Evolutionary conservation across 2,797 vertebrate species (phyloP).

Genomic region (Halcyon leucocephala): DNA sequence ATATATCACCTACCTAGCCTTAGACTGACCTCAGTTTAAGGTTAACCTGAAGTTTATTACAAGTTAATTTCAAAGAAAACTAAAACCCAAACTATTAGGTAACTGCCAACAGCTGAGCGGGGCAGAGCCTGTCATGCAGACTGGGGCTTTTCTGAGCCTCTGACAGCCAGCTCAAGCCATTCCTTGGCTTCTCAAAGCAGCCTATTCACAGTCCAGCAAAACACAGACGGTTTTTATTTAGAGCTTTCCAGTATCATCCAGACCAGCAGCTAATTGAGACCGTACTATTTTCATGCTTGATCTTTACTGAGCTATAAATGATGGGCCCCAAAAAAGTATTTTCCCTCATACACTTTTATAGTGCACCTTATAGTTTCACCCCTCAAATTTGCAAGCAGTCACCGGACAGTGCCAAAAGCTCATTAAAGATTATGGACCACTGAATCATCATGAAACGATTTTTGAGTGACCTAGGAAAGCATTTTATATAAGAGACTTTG

Average conservation of each 20-base stretch:
- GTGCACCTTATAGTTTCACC: not conserved
- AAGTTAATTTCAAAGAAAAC: slow-evolving; percentile 34
- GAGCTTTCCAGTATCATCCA: not conserved
- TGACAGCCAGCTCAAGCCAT: not conserved
- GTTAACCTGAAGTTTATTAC: slow-evolving; percentile 24
- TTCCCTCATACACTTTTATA: not conserved
- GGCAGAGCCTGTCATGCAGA: not conserved
- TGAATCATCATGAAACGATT: slow-evolving; percentile 14
- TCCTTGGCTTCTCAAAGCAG: not conserved
- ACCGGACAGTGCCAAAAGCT: not conserved
- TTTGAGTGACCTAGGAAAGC: slow-evolving; percentile 22
- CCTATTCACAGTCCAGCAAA: slow-evolving; percentile 1
- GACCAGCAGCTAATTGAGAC: not conserved
- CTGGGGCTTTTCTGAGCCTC: not conserved
- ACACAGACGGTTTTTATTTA: slow-evolving; percentile 22
- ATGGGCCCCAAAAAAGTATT: not conserved
- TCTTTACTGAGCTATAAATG: slow-evolving; percentile 53
- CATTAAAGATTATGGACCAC: slow-evolving; percentile 15
- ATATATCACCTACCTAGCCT: not conserved
- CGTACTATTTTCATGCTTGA: slow-evolving; percentile 51
- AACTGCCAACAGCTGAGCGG: slow-evolving; percentile 43
- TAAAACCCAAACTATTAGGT: not conserved
- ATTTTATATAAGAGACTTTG: slow-evolving; percentile 17
- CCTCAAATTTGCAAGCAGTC: not conserved
- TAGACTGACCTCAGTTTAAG: slow-evolving; percentile 24